Conservation (phyloP, 1,140 invertebrate species). For the Anastrepha obliqua region DNA sequence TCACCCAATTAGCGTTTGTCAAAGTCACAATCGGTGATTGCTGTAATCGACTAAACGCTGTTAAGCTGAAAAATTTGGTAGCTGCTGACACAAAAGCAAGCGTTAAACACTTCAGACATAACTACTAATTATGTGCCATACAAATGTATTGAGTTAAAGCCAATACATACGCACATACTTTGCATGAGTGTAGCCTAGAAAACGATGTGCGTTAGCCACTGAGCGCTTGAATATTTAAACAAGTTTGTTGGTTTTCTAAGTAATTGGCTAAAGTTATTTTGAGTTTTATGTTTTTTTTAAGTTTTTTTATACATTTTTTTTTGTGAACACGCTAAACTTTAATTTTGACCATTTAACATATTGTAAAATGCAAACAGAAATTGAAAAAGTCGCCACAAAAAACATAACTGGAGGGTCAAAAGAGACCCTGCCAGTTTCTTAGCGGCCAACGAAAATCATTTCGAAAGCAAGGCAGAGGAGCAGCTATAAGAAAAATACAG, state of each 20-base stretch:
- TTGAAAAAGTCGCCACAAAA: too few relatives aligned
- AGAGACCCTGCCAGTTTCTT: too few relatives aligned
- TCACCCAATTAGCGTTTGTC: conserved; percentile 65
- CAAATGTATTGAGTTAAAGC: background rate
- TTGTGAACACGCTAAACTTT: too few relatives aligned
- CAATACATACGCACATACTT: background rate
- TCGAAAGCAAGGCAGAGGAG: too few relatives aligned
- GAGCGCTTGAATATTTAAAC: background rate
- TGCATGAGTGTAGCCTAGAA: background rate
- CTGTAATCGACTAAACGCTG: conserved; percentile 54
- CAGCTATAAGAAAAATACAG: too few relatives aligned
- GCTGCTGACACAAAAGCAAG: background rate
- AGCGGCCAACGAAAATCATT: too few relatives aligned
- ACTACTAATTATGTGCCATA: too few relatives aligned
- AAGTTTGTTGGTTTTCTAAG: background rate
- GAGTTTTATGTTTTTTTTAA: too few relatives aligned
- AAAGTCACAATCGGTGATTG: conserved; percentile 65
- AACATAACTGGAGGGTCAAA: too few relatives aligned
- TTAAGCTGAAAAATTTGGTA: background rate
- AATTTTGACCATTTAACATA: too few relatives aligned
- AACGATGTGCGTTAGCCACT: background rate
- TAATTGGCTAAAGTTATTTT: background rate
- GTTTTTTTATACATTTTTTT: too few relatives aligned
- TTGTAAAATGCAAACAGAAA: too few relatives aligned
- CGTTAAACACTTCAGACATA: background rate